Base-by-base conservation (phyloP, 2,888 invertebrate species). In the Celastrina argiolus region DNA sequence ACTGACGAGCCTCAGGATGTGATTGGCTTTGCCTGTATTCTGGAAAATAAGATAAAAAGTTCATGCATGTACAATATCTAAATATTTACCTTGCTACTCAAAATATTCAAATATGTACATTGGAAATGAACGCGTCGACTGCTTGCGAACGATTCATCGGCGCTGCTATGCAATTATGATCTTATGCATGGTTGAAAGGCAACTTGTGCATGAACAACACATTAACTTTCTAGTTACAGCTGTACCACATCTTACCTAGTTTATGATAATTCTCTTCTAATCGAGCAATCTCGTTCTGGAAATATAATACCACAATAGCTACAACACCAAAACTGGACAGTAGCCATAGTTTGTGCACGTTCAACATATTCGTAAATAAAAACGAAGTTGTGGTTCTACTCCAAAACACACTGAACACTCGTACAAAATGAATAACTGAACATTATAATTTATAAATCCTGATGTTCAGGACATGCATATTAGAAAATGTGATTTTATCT, bases 261-360 rank as follows among this genome's bases (percentile, higher is more conserved):
- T 82, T 87, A 69, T 81, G 81, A 78, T 86, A 87, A 72, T 74
- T 81, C 66, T 88, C 85, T 69, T 91, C 91, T 73, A 91, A 75
- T 71, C 87, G 83, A 58, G 84, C 79, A 69, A 91, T 84, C 84
- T 91, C 88, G 64, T 87, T 80, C 79, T 90, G 89, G 78, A 91
- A 91, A 85, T 91, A 89, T 69, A 91, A 76, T 70, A 89, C 83
- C 73, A 87, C 81, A 72, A 87, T 76, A 78, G 85, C 87, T 81
- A 89, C 79, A 80, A 87, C 81, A 80, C 88, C 83, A 67, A 91
- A 77, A 78, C 85, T 86, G 66, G 86, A 84, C 77, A 90, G 82
- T 70, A 91, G 76, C 84, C 88, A 90, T 80, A 89, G 76, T 81
- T 88, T 90, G 76, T 88, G 85, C 70, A 89, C 75, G 82, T 88